Base-by-base conservation (phyloP, 1,140 invertebrate genomes). In the Artemia franciscana region DNA sequence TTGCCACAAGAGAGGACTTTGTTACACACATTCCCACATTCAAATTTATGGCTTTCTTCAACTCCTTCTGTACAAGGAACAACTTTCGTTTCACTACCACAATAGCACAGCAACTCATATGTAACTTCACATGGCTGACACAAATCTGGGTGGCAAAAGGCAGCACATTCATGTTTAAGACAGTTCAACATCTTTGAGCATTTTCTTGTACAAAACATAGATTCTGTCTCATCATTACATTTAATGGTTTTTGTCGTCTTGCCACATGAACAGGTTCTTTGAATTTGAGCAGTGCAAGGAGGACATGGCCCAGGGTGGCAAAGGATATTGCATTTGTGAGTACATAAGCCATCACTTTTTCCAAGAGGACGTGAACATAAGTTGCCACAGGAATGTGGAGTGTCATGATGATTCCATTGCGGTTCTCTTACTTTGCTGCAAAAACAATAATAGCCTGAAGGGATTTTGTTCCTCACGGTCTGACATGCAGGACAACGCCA, bases 401-500 rank as follows among this genome's bases (percentile, higher is more conserved):
- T 78, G 24, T 84, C 82, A 18, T 80, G 80, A 2, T 83, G 79
- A 69, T 82, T 83, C 73, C 80, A 82, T 60, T 82, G 79, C 3
- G 84, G 88, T 71, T 82, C 82, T 64, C 75, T 70, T 72, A 60
- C 69, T 69, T 91, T 89, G 0, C 86, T 84, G 73, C 88, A 91
- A 71, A 89, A 91, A 68, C 89, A 93, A 12, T 75, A 74, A 71
- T 91, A 92, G 21, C 83, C 78, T 0, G 77, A 74, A 0, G 88
- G 88, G 25, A 85, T 74, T 12, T 76, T 74, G 5, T 77, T 70
- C 28, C 78, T 78, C 1, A 83, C 78, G 69, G 85, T 84, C 69
- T 91, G 88, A 71, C 89, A 93, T 0, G 86, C 87, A 15, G 91
- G 92, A 71, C 92, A 97, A 21, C 91, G 79, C 92, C 92, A 97